Evolutionary conservation across 1,140 invertebrate species (phyloP).

Genomic region (Pseudomyrmex gracilis): DNA sequence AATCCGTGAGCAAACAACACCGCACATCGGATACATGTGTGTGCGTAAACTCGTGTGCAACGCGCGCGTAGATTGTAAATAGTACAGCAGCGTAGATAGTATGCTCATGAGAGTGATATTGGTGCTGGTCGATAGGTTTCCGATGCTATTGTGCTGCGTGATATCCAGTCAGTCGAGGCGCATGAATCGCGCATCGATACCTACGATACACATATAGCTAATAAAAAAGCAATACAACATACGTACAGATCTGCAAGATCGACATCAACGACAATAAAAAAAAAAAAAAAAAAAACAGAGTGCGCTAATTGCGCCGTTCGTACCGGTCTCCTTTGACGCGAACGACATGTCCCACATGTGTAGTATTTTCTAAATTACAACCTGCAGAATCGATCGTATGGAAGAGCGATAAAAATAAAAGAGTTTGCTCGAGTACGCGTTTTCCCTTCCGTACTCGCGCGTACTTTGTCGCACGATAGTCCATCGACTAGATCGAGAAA

Average conservation of each 20-base stretch:
- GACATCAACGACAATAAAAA: background rate
- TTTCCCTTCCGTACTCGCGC: background rate
- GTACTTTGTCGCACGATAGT: constrained; percentile 64
- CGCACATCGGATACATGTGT: background rate
- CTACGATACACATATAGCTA: constrained; percentile 20
- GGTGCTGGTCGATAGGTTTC: constrained; percentile 34
- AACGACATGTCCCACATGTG: constrained; percentile 7
- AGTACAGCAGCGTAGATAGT: background rate
- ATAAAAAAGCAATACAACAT: constrained; percentile 15
- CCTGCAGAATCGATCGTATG: constrained; percentile 8
- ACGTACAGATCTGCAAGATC: background rate
- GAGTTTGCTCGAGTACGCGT: background rate
- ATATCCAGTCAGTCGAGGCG: background rate
- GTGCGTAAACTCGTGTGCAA: constrained; percentile 11
- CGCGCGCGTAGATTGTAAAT: too few relatives aligned
- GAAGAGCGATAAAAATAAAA: constrained; percentile 24
- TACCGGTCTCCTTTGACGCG: constrained; percentile 10
- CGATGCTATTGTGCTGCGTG: constrained; percentile 38
- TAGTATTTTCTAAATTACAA: constrained; percentile 42
- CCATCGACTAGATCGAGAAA: constrained; percentile 66
- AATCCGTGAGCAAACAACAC: background rate
- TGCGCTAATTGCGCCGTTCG: constrained; percentile 24
- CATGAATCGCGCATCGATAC: constrained; percentile 19
- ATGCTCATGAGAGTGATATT: constrained; percentile 33
- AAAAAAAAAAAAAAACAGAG: constrained; percentile 2